Conservation (phyloP, 2,888 invertebrate species). For the Oscheius sp. region DNA sequence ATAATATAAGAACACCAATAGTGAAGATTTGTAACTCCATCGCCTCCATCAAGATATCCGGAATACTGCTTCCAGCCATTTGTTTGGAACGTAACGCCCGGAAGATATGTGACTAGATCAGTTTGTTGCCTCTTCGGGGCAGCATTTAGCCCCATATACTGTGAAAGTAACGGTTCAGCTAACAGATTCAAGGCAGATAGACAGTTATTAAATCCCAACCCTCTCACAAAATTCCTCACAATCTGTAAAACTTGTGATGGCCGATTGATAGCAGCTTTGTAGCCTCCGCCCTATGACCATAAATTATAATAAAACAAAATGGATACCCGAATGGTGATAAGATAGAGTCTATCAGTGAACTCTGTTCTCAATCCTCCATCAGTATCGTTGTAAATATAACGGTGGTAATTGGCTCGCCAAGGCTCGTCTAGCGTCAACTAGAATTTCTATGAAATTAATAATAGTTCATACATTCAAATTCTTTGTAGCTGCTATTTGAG, state of each 20-base stretch:
- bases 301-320: not conserved
- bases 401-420: slow-evolving; percentile 45
- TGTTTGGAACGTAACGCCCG: slow-evolving; percentile 47
- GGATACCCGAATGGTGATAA: slow-evolving; percentile 8
- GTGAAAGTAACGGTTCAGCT: slow-evolving; percentile 36
- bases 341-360: slow-evolving; percentile 28
- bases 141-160: slow-evolving; percentile 31
- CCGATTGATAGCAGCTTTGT: slow-evolving; percentile 37
- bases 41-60: slow-evolving; percentile 50
- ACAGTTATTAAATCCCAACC: slow-evolving; percentile 42
- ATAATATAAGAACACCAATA: slow-evolving; percentile 46
- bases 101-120: slow-evolving; percentile 41
- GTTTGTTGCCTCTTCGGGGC: slow-evolving; percentile 26
- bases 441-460: not conserved
- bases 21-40: slow-evolving; percentile 38
- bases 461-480: slow-evolving; percentile 24
- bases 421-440: slow-evolving; percentile 35
- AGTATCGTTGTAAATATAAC: slow-evolving; percentile 40
- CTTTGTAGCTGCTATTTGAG: slow-evolving; percentile 32
- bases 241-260: slow-evolving; percentile 48
- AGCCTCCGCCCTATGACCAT: slow-evolving; percentile 43
- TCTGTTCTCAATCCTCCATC: slow-evolving; percentile 43
- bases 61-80: slow-evolving; percentile 53
- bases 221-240: slow-evolving; percentile 39
- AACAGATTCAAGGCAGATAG: slow-evolving; percentile 35